Conservation (phyloP, 2,888 invertebrate genomes). For the Drosophila mettleri region DNA sequence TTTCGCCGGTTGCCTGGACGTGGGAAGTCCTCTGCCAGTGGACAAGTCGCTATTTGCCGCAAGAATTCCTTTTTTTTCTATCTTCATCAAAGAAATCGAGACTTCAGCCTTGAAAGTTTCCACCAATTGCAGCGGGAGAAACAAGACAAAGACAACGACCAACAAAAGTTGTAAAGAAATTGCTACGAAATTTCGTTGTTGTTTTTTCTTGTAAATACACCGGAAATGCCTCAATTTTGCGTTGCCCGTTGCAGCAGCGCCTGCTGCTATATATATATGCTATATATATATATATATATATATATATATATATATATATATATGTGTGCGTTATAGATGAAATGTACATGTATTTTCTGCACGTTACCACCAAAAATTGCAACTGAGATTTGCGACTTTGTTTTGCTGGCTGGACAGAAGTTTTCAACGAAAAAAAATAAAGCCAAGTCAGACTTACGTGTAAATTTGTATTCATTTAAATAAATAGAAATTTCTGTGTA, state of each 20-base stretch:
- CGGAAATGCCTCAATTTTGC: conserved; percentile 74
- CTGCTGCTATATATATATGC: conserved; percentile 26
- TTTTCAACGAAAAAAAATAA: conserved; percentile 50
- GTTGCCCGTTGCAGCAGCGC: conserved; percentile 60
- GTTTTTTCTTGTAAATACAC: conserved; percentile 61
- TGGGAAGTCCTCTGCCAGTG: conserved; percentile 60
- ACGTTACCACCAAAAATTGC: conserved; percentile 57
- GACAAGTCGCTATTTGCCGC: conserved; percentile 49
- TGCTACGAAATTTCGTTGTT: conserved; percentile 44
- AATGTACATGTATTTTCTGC: conserved; percentile 29
- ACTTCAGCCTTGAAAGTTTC: conserved; percentile 64
- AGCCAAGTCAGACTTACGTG: conserved; percentile 21
- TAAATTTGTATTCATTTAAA: conserved; percentile 31
- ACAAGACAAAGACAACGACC: conserved; percentile 29
- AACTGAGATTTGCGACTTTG: conserved; percentile 75
- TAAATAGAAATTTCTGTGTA: conserved; percentile 27
- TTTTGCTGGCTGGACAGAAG: conserved; percentile 63
- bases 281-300: conserved; percentile 12
- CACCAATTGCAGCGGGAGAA: conserved; percentile 57
- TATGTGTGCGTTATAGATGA: no score
- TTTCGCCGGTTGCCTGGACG: conserved; percentile 15
- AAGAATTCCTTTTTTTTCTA: conserved; percentile 38
- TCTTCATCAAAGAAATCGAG: conserved; percentile 72
- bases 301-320: conserved; percentile 1
- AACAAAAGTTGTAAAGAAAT: conserved; percentile 48